Conservation (phyloP, 2,797 vertebrate genomes). For the Channa striata region DNA sequence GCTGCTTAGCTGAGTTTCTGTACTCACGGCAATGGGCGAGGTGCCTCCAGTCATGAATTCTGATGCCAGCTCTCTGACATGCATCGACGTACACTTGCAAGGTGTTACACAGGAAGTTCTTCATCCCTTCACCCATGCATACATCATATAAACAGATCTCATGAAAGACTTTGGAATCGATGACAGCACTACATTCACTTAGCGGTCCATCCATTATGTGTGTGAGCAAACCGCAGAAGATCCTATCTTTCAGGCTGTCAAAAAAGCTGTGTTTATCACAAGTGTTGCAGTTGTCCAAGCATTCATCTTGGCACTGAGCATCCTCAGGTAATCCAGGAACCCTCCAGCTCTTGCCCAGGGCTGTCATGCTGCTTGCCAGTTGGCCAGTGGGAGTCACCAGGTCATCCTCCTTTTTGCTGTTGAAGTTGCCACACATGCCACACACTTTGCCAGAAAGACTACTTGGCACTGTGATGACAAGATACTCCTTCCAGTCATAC, state of each 20-base stretch:
- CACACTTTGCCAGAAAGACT: constrained; percentile 76
- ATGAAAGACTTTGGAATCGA: constrained; percentile 71
- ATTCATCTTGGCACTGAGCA: constrained; percentile 72
- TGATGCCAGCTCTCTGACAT: constrained; percentile 75
- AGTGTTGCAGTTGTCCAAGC: constrained; percentile 41
- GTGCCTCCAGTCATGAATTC: constrained; percentile 77
- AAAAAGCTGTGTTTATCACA: constrained; percentile 51
- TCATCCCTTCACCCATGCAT: constrained; percentile 69
- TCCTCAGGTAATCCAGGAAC: constrained; percentile 52
- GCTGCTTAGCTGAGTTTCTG: not conserved
- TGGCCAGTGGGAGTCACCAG: constrained; percentile 20
- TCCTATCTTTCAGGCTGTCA: constrained; percentile 1
- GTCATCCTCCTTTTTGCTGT: constrained; percentile 75
- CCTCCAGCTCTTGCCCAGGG: constrained; percentile 81
- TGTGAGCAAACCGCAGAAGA: constrained; percentile 54
- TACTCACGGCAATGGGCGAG: constrained; percentile 81
- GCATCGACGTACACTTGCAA: constrained; percentile 75
- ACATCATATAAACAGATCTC: constrained; percentile 81
- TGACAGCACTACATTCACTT: constrained; percentile 48
- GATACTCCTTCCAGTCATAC: constrained; percentile 82
- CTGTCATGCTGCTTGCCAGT: not conserved
- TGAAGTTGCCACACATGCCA: constrained; percentile 85
- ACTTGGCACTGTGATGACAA: constrained; percentile 74
- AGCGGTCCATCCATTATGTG: constrained; percentile 73
- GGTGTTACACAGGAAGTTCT: constrained; percentile 65